phyloP scores from a whole-genome alignment of 2,888 invertebrate species.

The Harpalus rufipes region DNA sequence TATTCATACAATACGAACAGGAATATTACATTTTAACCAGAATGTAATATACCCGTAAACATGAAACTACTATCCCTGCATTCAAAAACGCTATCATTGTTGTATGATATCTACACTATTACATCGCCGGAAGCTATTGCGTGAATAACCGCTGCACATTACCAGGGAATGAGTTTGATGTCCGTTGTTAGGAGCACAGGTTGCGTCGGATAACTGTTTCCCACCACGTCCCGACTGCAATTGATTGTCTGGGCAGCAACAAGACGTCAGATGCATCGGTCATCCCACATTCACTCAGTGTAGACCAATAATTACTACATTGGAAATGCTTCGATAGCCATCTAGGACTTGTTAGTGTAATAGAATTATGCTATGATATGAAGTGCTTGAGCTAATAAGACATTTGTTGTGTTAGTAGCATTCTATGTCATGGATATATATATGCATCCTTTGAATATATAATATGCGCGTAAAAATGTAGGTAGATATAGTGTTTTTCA shows the following conservation, averaged over 20 bases:
- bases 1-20: no score
- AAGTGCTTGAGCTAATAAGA: no score
- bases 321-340: not conserved
- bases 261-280: conserved; percentile 18
- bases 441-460: no score
- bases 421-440: no score
- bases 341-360: not conserved
- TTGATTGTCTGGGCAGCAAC: conserved; percentile 3
- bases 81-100: not conserved
- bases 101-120: conserved; percentile 1
- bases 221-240: not conserved
- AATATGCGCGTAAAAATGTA: no score
- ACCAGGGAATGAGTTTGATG: not conserved
- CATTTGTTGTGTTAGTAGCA: no score
- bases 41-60: no score
- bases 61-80: no score
- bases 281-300: not conserved
- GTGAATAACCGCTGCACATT: not conserved
- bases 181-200: not conserved
- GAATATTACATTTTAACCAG: no score
- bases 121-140: not conserved
- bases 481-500: no score
- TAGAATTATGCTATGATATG: no score
- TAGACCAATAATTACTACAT: no score
- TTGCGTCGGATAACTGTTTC: not conserved